A percentile compares a stretch with the other conserved stretches of the same genome.
phyloP scores from a whole-genome alignment of 30 jellyfish, hydroid and myxozoan species.

The Chrysaora quinquecirrha region DNA sequence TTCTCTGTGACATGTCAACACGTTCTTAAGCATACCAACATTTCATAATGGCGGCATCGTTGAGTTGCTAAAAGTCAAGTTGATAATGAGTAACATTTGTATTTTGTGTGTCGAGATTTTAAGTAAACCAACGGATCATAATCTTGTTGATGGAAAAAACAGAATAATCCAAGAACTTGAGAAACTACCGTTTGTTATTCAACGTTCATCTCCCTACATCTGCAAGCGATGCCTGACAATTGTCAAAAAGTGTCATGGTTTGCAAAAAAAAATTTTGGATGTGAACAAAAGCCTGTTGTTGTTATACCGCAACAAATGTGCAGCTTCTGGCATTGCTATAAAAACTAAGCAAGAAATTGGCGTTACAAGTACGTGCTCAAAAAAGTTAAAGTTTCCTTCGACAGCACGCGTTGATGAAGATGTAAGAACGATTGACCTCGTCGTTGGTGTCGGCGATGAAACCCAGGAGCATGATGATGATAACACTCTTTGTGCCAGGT shows the following conservation, averaged over 20 bases:
- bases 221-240: constrained; percentile 29
- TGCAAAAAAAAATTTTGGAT: neutral
- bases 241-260: constrained; percentile 8
- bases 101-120: constrained; percentile 12
- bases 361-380: too few relatives aligned
- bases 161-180: constrained; percentile 1
- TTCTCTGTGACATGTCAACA: too few relatives aligned
- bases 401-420: too few relatives aligned
- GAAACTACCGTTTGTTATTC: constrained; percentile 5
- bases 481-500: too few relatives aligned
- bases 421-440: too few relatives aligned
- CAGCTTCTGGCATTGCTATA: constrained; percentile 12
- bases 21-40: too few relatives aligned
- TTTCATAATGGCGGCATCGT: too few relatives aligned
- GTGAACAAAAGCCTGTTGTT: neutral
- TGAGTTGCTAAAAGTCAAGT: too few relatives aligned
- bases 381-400: too few relatives aligned
- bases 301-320: constrained; percentile 16
- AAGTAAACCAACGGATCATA: constrained; percentile 15
- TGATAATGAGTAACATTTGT: constrained; percentile 10
- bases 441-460: too few relatives aligned
- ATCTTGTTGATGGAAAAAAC: constrained; percentile 14
- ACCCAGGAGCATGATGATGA: too few relatives aligned
- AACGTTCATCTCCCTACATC: constrained; percentile 12
- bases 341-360: constrained; percentile 16